Evolutionary conservation across 2,797 vertebrate species (phyloP).

Genomic region (Pempheris klunzingeri): DNA sequence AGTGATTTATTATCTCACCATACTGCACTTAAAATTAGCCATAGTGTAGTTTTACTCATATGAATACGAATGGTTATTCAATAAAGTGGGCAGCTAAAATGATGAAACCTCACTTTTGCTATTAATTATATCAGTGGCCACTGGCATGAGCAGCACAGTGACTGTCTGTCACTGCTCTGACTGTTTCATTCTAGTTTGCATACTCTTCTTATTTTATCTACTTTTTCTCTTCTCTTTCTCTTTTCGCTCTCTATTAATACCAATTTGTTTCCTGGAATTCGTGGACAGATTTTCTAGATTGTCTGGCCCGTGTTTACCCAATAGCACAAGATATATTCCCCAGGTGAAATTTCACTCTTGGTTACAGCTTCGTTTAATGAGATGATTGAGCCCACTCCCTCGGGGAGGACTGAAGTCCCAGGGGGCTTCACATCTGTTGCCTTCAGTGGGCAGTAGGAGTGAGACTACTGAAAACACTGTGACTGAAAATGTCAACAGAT

Average conservation of each 20-base stretch:
- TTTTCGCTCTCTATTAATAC: neutral
- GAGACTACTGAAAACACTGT: neutral
- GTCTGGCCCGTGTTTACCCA: slow-evolving; percentile 22
- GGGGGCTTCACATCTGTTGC: slow-evolving; percentile 48
- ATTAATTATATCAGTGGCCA: slow-evolving; percentile 23
- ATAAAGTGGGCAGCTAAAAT: slow-evolving; percentile 6
- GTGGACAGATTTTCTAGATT: neutral
- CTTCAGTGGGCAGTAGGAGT: slow-evolving; percentile 18
- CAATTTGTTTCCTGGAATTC: slow-evolving; percentile 6
- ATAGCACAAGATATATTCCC: slow-evolving; percentile 36
- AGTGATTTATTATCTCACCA: slow-evolving; percentile 16
- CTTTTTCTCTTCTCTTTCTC: neutral
- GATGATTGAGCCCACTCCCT: slow-evolving; percentile 46
- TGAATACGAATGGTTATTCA: slow-evolving; percentile 9
- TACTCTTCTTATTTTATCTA: neutral
- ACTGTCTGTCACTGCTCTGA: neutral
- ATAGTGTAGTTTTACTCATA: neutral
- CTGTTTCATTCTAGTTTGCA: neutral
- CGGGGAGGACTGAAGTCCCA: slow-evolving; percentile 40
- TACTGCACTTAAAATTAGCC: slow-evolving; percentile 7
- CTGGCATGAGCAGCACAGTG: neutral
- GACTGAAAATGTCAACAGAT: slow-evolving; percentile 10
- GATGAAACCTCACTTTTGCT: slow-evolving; percentile 4
- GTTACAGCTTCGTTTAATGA: slow-evolving; percentile 47
- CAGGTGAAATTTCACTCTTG: slow-evolving; percentile 46